Evolutionary conservation across 2,888 invertebrate genomes (phyloP).

Genomic region (Rhyacophila evoluta): DNA sequence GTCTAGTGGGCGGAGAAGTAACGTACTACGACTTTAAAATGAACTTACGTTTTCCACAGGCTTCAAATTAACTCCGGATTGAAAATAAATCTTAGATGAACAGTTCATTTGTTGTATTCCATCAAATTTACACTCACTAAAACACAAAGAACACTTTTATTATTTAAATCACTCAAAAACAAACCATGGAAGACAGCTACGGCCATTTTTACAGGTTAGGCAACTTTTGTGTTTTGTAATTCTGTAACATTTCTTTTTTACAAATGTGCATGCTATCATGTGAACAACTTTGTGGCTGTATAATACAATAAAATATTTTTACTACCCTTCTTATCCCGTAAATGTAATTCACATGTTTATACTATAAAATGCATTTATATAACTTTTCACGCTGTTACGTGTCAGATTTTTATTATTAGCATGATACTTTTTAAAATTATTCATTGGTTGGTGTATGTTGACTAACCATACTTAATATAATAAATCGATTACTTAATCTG

Average conservation of each 20-base stretch:
- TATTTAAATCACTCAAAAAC: slow-evolving; percentile 41
- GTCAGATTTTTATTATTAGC: too few species aligned
- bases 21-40: slow-evolving; percentile 34
- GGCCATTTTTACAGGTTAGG: slow-evolving; percentile 49
- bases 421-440: too few species aligned
- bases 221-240: slow-evolving; percentile 38
- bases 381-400: too few species aligned
- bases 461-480: too few species aligned
- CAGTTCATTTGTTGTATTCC: slow-evolving; percentile 10
- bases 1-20: slow-evolving; percentile 49
- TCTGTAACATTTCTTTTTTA: not conserved
- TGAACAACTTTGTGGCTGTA: too few species aligned
- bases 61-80: slow-evolving; percentile 18
- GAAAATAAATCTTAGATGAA: not conserved
- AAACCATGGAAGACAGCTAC: slow-evolving; percentile 45
- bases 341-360: too few species aligned
- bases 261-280: too few species aligned
- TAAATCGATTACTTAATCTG: too few species aligned
- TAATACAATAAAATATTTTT: too few species aligned
- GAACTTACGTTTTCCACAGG: slow-evolving; percentile 38
- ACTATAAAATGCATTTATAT: too few species aligned
- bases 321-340: too few species aligned
- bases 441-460: too few species aligned
- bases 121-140: slow-evolving; percentile 22
- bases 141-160: slow-evolving; percentile 17